Percentiles rank a stretch among this genome's conserved stretches.
Evolutionary conservation across 2,888 invertebrate genomes (phyloP).

Genomic region (Chydorus sphaericus): DNA sequence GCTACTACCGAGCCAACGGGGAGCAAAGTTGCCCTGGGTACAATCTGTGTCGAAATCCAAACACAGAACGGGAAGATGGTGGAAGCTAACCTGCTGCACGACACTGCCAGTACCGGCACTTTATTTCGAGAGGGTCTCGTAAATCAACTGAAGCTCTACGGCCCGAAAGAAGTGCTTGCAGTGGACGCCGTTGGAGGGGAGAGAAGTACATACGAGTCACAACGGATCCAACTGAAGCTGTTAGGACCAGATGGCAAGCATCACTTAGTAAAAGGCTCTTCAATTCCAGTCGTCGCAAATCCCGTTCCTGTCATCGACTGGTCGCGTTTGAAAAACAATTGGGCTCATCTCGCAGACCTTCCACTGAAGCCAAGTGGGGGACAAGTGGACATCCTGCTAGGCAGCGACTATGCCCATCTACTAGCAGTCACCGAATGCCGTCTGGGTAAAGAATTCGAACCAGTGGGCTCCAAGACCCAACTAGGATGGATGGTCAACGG

Average conservation of each 20-base stretch:
- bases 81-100: too few species aligned
- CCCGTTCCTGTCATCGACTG: background rate
- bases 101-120: too few species aligned
- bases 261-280: background rate
- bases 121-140: too few species aligned
- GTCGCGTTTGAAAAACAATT: background rate
- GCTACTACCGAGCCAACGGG: too few species aligned
- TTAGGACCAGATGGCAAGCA: background rate
- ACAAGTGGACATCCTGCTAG: background rate
- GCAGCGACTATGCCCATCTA: background rate
- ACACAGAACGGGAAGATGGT: too few species aligned
- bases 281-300: background rate
- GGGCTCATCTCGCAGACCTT: background rate
- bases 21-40: too few species aligned
- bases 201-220: background rate
- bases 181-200: too few species aligned
- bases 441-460: background rate
- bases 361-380: background rate
- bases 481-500: slow-evolving; percentile 4
- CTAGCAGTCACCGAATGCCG: background rate
- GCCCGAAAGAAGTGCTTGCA: too few species aligned
- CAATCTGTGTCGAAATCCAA: too few species aligned
- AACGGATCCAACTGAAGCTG: background rate
- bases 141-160: too few species aligned
- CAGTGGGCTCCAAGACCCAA: background rate